Evolutionary conservation across 2,888 invertebrate genomes (phyloP).

Genomic region (Himalopsyche kuldschensis): DNA sequence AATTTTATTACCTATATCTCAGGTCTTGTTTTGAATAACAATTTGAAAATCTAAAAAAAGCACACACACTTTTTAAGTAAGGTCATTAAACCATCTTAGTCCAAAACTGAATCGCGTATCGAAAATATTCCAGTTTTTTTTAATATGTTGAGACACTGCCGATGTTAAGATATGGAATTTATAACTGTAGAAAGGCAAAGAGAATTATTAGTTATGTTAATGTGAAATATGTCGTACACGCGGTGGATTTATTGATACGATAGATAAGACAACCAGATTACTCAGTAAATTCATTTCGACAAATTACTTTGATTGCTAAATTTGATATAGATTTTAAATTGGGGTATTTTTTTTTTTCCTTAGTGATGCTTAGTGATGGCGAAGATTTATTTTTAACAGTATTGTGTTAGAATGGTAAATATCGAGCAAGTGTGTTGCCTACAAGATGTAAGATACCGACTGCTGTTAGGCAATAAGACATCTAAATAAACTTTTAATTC

Average conservation of each 20-base stretch:
- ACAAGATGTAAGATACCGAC: background rate
- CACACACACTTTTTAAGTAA: background rate
- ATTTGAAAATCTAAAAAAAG: background rate
- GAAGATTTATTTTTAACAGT: background rate
- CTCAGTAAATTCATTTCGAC: background rate
- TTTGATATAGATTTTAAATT: background rate
- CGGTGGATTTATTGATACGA: background rate
- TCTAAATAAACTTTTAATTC: background rate
- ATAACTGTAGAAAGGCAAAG: conserved; percentile 12
- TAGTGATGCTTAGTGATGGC: background rate
- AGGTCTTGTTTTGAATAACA: background rate
- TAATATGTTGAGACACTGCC: background rate
- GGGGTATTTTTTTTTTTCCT: background rate
- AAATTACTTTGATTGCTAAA: background rate
- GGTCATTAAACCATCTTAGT: background rate
- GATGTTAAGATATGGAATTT: background rate
- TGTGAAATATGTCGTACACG: background rate
- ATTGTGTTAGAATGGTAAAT: background rate
- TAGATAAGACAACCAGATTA: background rate
- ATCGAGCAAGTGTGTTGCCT: background rate
- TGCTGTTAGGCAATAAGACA: background rate
- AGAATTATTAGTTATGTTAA: conserved; percentile 23
- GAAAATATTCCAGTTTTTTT: background rate
- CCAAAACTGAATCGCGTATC: background rate
- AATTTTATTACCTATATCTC: background rate